Conservation (phyloP, 2,888 invertebrate species). For the Yponomeuta malinellus region DNA sequence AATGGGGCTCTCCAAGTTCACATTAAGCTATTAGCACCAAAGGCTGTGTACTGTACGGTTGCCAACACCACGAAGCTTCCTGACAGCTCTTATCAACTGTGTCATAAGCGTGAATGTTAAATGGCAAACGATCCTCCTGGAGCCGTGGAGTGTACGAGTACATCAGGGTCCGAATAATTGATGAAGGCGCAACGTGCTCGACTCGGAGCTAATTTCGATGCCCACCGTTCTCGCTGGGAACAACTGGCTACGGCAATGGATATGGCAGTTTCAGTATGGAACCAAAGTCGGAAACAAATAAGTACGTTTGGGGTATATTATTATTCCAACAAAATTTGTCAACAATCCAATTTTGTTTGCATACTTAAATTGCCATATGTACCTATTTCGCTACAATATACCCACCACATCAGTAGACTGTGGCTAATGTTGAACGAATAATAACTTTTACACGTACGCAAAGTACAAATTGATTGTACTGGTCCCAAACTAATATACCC, state of each 20-base stretch:
- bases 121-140: neutral
- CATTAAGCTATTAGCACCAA: constrained; percentile 1
- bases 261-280: neutral
- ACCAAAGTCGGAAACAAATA: no score
- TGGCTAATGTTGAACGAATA: no score
- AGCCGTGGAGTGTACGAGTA: neutral
- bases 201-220: neutral
- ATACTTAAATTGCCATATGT: no score
- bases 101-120: neutral
- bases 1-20: neutral
- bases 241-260: neutral
- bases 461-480: no score
- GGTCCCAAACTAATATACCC: no score
- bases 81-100: neutral
- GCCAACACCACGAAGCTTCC: neutral
- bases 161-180: neutral
- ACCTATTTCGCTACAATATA: no score
- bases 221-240: neutral
- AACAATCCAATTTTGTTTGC: no score
- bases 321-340: no score
- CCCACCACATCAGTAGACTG: no score
- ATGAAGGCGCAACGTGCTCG: neutral
- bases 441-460: no score
- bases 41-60: neutral
- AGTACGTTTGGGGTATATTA: no score